These are phyloP conservation scores for Diarsia dahlii DNA, from an alignment of 2,888 invertebrate genomes.

Conservation along the genomic window DNA sequence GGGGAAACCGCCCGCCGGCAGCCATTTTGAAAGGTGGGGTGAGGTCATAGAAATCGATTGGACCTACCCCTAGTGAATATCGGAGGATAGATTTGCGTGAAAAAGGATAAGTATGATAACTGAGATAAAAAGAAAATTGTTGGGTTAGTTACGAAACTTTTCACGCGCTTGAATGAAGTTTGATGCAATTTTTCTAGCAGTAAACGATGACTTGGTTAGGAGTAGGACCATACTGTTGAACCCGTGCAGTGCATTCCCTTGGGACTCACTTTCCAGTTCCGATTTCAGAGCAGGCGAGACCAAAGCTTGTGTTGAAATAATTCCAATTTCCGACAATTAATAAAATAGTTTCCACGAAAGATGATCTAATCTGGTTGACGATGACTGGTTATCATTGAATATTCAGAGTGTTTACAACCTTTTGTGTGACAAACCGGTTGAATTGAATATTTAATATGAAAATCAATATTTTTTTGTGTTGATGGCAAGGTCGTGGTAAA, in stretches of 20 bases:
- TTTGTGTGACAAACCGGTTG: conserved; percentile 19
- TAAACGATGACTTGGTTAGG: no score
- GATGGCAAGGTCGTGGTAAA: conserved; percentile 35
- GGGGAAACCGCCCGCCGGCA: background rate
- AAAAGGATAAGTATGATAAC: no score
- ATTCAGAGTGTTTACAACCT: conserved; percentile 20
- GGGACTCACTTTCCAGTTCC: no score
- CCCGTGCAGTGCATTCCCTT: no score
- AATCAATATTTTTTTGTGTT: conserved; percentile 26
- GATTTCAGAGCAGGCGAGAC: no score
- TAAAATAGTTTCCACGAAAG: background rate
- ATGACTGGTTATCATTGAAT: conserved; percentile 16
- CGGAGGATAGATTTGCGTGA: no score
- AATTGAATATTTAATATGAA: background rate
- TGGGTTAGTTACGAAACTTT: background rate
- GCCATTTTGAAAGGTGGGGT: conserved; percentile 23
- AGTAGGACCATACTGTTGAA: no score
- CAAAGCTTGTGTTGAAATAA: background rate
- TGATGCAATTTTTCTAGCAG: no score
- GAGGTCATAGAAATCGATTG: background rate
- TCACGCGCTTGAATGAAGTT: no score
- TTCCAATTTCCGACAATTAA: background rate
- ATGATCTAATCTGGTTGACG: conserved; percentile 29
- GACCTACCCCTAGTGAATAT: background rate
- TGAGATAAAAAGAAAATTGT: no score